Conservation (phyloP, 2,113 vertebrate species). For the Balaeniceps rex region DNA sequence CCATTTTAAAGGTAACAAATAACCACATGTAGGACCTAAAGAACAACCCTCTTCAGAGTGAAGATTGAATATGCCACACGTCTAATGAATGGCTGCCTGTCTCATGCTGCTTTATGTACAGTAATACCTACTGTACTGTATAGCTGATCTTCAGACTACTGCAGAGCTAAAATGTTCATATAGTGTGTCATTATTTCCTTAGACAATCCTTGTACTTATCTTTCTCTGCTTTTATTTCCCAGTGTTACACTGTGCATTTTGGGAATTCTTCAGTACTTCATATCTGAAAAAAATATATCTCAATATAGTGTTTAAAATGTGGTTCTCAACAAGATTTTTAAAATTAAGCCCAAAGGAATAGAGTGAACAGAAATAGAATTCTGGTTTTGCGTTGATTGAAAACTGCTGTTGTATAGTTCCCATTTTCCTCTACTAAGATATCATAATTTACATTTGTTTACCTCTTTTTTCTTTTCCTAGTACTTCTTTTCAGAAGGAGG, state of each 20-base stretch:
- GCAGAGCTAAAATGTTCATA: background rate
- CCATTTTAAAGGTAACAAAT: background rate
- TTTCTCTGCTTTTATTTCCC: background rate
- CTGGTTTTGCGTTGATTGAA: background rate
- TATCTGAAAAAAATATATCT: background rate
- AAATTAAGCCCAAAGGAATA: constrained; percentile 29
- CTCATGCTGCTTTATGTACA: background rate
- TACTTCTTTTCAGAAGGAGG: background rate
- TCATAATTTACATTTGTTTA: background rate
- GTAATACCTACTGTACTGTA: background rate
- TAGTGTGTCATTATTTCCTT: background rate
- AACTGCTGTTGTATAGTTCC: background rate
- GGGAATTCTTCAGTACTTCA: background rate
- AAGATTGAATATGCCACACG: background rate
- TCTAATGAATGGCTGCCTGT: background rate
- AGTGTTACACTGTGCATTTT: background rate
- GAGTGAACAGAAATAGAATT: background rate
- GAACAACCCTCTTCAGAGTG: background rate
- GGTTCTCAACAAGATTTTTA: constrained; percentile 5
- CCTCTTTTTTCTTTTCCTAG: background rate
- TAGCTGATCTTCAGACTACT: background rate
- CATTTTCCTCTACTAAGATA: background rate
- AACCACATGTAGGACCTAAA: background rate
- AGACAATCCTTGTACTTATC: background rate
- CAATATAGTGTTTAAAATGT: background rate